Evolutionary conservation across 2,888 invertebrate species (phyloP), one percentile per base, ranked within the genome.

Genomic region (Thymelicus acteon): DNA sequence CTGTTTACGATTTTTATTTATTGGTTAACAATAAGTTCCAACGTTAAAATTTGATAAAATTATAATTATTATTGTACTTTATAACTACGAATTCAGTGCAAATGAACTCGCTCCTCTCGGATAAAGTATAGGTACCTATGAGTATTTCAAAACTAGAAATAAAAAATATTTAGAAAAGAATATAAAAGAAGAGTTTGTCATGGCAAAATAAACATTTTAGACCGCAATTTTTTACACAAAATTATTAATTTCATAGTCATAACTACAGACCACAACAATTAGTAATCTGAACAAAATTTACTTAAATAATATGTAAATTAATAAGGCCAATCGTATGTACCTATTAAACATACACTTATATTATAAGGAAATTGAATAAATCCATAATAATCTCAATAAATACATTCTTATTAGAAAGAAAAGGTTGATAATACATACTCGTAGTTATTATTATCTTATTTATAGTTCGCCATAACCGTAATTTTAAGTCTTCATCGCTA

Each of bases 21-120:
- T 69, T 69, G 69, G 69, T 63, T 62, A 69, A 63, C 69, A 69
- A 58, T 52, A 63, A 69, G 69, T 63, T 63, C 69, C 69, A 69
- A 69, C 69, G 40, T 68, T 31, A 54, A 19, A 62, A 48, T 62
- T 47, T 57, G 12, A 31, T 52, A 19, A 24, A 54, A 54, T 54
- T 48, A 39, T 58, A 62, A 19, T 62, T 47, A 37, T 62, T 37
- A 63, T 58, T 63, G 37, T 58, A 58, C 61, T 67, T 61, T 54
- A 54, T 54, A 39, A 61, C 58, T 58, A 69, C 57, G 63, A 69
- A 48, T 69, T 44, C 57, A 58, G 47, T 12, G 37, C 58, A 58
- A 31, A 58, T 58, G 44, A 37, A n/a, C 54, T 62, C 37, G 44
- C 52, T 40, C 57, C 6, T 57, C 7, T 44, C 44, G 6, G 44